Evolutionary conservation across 2,888 invertebrate genomes (phyloP).

Genomic region (Acrobeloides nanus): DNA sequence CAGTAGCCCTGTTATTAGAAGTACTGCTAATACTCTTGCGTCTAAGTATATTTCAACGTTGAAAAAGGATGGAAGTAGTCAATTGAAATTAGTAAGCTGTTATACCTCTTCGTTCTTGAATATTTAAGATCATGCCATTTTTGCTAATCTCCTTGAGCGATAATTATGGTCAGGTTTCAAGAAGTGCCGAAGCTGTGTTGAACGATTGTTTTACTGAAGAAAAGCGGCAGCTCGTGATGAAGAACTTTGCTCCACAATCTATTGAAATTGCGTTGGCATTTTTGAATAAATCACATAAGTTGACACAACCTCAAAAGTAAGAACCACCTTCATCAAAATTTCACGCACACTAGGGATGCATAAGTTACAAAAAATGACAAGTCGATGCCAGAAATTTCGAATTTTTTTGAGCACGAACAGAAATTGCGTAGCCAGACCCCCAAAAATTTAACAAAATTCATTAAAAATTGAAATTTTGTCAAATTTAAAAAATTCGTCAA

Average conservation of each 20-base stretch:
- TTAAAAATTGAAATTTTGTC: too few relatives aligned
- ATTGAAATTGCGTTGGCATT: conserved; percentile 20
- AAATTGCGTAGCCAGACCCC: too few relatives aligned
- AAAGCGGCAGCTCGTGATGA: conserved; percentile 19
- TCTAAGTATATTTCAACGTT: conserved; percentile 20
- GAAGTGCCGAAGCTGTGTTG: conserved; percentile 23
- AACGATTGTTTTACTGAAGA: conserved; percentile 28
- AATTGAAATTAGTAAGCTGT: conserved; percentile 26
- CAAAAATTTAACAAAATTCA: too few relatives aligned
- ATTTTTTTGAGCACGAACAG: too few relatives aligned
- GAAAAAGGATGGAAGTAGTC: conserved; percentile 25
- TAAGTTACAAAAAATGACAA: too few relatives aligned
- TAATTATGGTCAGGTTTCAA: conserved; percentile 13
- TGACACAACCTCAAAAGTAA: conserved; percentile 26
- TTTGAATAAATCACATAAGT: conserved; percentile 20
- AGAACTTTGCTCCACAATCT: conserved; percentile 18
- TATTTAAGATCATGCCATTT: conserved; percentile 19
- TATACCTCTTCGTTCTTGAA: not conserved
- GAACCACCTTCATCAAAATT: not conserved
- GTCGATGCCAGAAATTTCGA: too few relatives aligned
- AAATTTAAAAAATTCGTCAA: too few relatives aligned
- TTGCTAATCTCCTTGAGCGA: conserved; percentile 21
- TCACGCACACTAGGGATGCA: too few relatives aligned
- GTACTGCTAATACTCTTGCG: conserved; percentile 23
- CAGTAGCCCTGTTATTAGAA: conserved; percentile 25